Base-by-base conservation (phyloP, 1,140 invertebrate genomes). In the Eciton burchellii region DNA sequence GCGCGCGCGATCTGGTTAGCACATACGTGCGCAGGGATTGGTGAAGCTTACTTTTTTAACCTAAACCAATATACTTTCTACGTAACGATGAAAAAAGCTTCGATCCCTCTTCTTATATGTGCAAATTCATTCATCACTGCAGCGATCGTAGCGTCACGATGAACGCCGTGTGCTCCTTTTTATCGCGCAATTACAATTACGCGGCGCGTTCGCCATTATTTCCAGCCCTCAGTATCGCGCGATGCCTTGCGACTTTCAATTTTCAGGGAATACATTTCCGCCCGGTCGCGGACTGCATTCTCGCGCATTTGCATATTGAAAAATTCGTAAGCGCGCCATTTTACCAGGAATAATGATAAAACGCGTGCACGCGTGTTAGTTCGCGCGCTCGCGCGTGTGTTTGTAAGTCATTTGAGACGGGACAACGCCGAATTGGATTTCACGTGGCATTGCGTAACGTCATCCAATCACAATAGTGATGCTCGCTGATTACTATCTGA, bases 381-480 rank as follows among this genome's bases (percentile, higher is more conserved):
- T n/a, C 16, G 63, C 35, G 21, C 68, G 68, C 41, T 3, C 21
- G 54, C 12, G 63, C 26, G 21, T 79, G 68, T 62, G 6, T 56
- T n/a, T 70, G 74, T 79, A 79, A 79, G 35, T 70, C 74, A 79
- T 68, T 79, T 68, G 63, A 68, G 12, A 35, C 41, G 63, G 41
- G 35, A 68, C 63, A 79, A 26, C 49, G 35, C 63, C 35, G 63
- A 79, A 79, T 79, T 79, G 63, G 74, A 79, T 79, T 79, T 70
- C 74, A 79, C 63, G 41, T 79, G 49, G 49, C 63, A 79, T 79
- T 79, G 54, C 63, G 49, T 79, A 79, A 79, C 24, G 52, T 79
- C 63, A 79, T 68, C 52, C 74, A 79, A 79, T 79, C 63, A 79
- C 74, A 79, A 79, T 79, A 79, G 74, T 70, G 74, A 79, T 70